phyloP scores from a whole-genome alignment of 2,888 invertebrate species.

The Rotaria magnacalcarata region DNA sequence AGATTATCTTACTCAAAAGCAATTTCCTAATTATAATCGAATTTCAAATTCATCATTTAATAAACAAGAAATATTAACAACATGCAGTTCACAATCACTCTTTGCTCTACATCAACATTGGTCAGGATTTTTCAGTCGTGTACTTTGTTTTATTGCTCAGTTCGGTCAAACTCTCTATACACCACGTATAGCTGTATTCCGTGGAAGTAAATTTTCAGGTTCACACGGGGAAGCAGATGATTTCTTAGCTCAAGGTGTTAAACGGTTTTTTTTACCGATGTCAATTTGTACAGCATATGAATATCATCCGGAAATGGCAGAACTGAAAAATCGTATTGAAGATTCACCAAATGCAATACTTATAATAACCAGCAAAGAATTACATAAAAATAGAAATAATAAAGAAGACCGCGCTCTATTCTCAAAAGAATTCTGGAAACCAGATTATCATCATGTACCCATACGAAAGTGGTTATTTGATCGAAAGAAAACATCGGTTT shows the following conservation, averaged over 20 bases:
- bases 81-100: background rate
- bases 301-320: background rate
- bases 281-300: constrained; percentile 3
- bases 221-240: background rate
- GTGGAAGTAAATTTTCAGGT: background rate
- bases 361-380: background rate
- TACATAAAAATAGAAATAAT: background rate
- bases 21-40: background rate
- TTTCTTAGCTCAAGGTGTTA: background rate
- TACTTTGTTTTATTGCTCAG: background rate
- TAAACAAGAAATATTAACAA: background rate
- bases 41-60: background rate
- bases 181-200: background rate
- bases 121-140: background rate
- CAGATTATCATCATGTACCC: constrained; percentile 8
- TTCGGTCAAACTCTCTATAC: background rate
- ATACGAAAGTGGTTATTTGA: constrained; percentile 26
- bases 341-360: background rate
- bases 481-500: background rate
- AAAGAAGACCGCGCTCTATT: background rate
- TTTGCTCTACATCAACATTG: background rate
- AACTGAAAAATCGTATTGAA: background rate
- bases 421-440: background rate
- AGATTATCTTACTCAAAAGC: background rate
- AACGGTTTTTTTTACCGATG: background rate